Percentiles rank a stretch among this genome's conserved stretches.
Conservation (phyloP, 2,797 vertebrate genomes). For the Lepidocolaptes lacrymiger region DNA sequence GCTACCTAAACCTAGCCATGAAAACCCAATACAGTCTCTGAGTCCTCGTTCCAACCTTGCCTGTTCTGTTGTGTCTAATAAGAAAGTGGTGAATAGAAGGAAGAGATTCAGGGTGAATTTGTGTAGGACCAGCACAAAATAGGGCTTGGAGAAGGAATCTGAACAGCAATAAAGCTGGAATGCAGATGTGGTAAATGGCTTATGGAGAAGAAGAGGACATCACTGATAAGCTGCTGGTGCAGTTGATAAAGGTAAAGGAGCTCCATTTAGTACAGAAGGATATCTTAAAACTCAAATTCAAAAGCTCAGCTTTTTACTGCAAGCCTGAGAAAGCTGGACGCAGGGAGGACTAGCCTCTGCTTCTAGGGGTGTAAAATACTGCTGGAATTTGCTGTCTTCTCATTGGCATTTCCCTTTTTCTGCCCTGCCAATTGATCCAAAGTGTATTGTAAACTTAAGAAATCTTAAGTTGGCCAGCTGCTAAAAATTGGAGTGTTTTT, state of each 20-base stretch:
- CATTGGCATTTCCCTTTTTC: not conserved
- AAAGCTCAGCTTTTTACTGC: not conserved
- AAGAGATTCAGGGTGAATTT: not conserved
- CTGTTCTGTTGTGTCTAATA: rapidly evolving
- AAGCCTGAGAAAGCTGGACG: not conserved
- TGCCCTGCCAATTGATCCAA: not conserved
- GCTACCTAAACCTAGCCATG: not conserved
- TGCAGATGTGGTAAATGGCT: not conserved
- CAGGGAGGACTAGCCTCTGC: not conserved
- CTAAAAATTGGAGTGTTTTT: not conserved
- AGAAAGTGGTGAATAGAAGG: not conserved
- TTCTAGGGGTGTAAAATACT: not conserved
- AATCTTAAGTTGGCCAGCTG: not conserved
- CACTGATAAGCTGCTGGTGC: rapidly evolving
- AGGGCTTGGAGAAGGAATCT: not conserved
- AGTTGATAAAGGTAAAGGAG: not conserved
- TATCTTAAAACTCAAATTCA: not conserved
- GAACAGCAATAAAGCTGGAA: not conserved
- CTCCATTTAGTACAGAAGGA: not conserved
- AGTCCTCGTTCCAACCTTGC: not conserved
- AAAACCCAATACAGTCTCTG: not conserved
- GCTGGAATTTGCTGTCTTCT: not conserved
- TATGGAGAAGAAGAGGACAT: not conserved
- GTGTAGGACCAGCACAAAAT: not conserved
- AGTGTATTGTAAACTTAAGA: not conserved